Evolutionary conservation across 2,888 invertebrate genomes (phyloP), one percentile per base, ranked within the genome.

Genomic region (Eupithecia vulgata): DNA sequence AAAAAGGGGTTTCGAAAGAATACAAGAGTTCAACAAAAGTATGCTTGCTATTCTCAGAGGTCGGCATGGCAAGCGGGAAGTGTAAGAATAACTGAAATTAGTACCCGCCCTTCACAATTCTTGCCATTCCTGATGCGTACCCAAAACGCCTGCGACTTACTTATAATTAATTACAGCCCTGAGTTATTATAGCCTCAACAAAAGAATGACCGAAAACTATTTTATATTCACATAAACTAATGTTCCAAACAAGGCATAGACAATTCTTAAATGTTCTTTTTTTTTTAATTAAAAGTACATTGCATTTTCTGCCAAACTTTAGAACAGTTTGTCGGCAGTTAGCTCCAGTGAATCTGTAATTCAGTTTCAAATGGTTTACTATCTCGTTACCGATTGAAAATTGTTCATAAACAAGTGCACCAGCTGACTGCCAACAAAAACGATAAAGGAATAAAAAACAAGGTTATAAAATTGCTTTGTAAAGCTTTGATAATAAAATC

Each of bases 401-500:
- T 25, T 57, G 21, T 57, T 12, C n/a, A 72, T 68, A 69, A 73
- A 75, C 66, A 81, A 80, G 71, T 77, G 76, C 70, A 76, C 81
- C 85, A 86, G 85, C 86, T 85, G 84, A 85, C 79, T 78, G 72
- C 78, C 80, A 79, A 81, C 80, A 80, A 70, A 70, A 72, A 78
- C 30, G 57, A 68, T 13, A 66, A 80, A 80, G 74, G 80, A 83
- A 80, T 81, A 76, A 79, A 81, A 81, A 79, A 81, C 81, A 78
- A 79, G 80, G 83, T 82, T 83, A 79, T 75, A 78, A 83, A 83
- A 82, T 84, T 83, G 48, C 62, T 48, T 85, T 84, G 84, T 83
- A 86, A 86, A 85, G 82, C 84, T 83, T 81, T 82, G 82, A 87
- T 85, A 85, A 86, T 85, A 85, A 85, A 85, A 85, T 80, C 84